phyloP scores from a whole-genome alignment of 2,888 invertebrate species.

The Bursaphelenchus okinawaensis region DNA sequence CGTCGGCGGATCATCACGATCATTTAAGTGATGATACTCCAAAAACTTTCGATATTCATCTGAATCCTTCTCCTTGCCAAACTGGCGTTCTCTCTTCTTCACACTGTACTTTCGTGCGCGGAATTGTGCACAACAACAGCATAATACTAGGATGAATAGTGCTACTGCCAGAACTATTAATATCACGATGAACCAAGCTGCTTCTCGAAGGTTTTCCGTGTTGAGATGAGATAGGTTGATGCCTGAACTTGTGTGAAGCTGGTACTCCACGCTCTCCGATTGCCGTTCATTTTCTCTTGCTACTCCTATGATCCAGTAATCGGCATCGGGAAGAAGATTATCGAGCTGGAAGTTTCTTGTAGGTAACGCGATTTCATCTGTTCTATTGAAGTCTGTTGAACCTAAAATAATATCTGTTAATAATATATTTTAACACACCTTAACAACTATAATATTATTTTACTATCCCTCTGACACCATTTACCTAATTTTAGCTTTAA shows the following conservation, averaged over 20 bases:
- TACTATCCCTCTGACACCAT: no score
- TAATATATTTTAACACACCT: no score
- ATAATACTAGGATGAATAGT: slow-evolving; percentile 55
- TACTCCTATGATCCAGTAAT: slow-evolving; percentile 80
- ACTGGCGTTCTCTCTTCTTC: slow-evolving; percentile 11
- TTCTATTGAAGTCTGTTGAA: slow-evolving; percentile 68
- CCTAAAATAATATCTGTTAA: no score
- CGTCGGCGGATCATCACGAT: slow-evolving; percentile 10
- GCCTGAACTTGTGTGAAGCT: slow-evolving; percentile 20
- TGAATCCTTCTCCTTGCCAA: slow-evolving; percentile 9
- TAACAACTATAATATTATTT: no score
- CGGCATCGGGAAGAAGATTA: slow-evolving; percentile 73
- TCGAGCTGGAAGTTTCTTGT: slow-evolving; percentile 71
- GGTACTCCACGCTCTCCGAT: slow-evolving; percentile 24
- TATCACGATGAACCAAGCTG: slow-evolving; percentile 60
- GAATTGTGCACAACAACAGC: slow-evolving; percentile 17
- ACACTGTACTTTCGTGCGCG: slow-evolving; percentile 12
- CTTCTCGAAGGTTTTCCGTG: slow-evolving; percentile 54
- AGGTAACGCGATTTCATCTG: slow-evolving; percentile 64
- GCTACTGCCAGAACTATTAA: slow-evolving; percentile 56
- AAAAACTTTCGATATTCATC: slow-evolving; percentile 13
- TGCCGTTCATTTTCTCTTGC: slow-evolving; percentile 77
- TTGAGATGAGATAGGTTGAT: slow-evolving; percentile 24
- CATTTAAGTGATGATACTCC: slow-evolving; percentile 13
- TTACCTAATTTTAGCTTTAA: no score